Percentiles rank a stretch among this genome's conserved stretches.
These are phyloP conservation scores for Archivesica marissinica DNA, from an alignment of 1,140 invertebrate genomes.

Conservation along the genomic window DNA sequence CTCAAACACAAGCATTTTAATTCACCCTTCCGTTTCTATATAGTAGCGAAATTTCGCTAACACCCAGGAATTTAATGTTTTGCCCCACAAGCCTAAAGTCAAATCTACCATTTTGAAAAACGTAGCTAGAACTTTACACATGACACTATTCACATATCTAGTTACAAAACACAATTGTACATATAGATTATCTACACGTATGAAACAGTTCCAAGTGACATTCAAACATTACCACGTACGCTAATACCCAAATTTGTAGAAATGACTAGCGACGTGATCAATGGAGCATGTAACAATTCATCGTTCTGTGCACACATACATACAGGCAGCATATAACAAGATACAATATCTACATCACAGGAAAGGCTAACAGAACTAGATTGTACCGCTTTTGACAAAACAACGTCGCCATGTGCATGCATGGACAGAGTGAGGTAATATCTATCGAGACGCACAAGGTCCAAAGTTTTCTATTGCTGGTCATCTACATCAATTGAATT, in stretches of 20 bases:
- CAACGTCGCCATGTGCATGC: not conserved
- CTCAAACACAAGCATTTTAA: not conserved
- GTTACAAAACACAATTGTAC: not conserved
- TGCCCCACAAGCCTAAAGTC: no score
- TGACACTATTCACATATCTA: no score
- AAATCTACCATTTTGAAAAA: no score
- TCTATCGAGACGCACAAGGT: not conserved
- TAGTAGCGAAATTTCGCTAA: no score
- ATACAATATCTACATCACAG: constrained; percentile 41
- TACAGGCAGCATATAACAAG: not conserved
- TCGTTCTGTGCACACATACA: not conserved
- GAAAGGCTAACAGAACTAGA: constrained; percentile 37
- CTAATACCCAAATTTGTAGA: not conserved
- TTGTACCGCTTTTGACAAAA: constrained; percentile 2
- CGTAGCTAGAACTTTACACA: no score
- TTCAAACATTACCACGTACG: not conserved
- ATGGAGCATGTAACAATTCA: not conserved
- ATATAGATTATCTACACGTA: not conserved
- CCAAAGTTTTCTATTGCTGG: not conserved
- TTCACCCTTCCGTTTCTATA: no score
- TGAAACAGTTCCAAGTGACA: not conserved
- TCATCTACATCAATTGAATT: no score
- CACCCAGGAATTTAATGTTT: no score
- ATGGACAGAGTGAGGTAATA: not conserved
- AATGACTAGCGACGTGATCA: not conserved